phyloP scores from a whole-genome alignment of 2,888 invertebrate species.

The Drosophila eohydei region DNA sequence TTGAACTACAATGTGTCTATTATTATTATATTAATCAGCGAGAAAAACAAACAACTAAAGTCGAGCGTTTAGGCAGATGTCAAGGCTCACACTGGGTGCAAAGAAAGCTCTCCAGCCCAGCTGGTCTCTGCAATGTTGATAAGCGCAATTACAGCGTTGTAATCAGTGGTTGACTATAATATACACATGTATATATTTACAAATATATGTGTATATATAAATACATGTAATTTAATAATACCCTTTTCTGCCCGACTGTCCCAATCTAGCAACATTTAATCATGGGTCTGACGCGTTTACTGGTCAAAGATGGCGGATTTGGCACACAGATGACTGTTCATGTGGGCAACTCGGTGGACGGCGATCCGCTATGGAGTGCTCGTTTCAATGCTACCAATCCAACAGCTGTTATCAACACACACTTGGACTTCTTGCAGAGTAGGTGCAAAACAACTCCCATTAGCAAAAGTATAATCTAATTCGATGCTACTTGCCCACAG shows the following conservation, averaged over 20 bases:
- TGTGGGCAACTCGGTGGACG: constrained; percentile 91
- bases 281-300: constrained; percentile 83
- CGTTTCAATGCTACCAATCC: constrained; percentile 92
- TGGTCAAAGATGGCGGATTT: constrained; percentile 91
- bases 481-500: constrained; percentile 83
- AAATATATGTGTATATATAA: constrained; percentile 2
- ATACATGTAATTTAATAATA: not conserved
- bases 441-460: constrained; percentile 42
- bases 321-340: constrained; percentile 92
- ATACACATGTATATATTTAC: not conserved
- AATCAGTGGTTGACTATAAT: constrained; percentile 13
- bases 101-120: constrained; percentile 15
- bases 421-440: constrained; percentile 93
- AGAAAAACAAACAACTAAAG: constrained; percentile 1
- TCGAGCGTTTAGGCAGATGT: constrained; percentile 47
- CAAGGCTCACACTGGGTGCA: constrained; percentile 24
- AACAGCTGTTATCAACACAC: constrained; percentile 91
- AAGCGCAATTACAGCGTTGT: constrained; percentile 41
- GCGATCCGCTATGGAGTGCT: constrained; percentile 96
- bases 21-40: constrained; percentile 9
- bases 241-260: not conserved
- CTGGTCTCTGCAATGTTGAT: constrained; percentile 28
- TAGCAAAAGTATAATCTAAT: constrained; percentile 3
- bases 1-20: not conserved
- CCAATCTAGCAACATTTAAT: constrained; percentile 4